Evolutionary conservation across 2,888 invertebrate genomes (phyloP).

Genomic region (Standfussiana lucernea): DNA sequence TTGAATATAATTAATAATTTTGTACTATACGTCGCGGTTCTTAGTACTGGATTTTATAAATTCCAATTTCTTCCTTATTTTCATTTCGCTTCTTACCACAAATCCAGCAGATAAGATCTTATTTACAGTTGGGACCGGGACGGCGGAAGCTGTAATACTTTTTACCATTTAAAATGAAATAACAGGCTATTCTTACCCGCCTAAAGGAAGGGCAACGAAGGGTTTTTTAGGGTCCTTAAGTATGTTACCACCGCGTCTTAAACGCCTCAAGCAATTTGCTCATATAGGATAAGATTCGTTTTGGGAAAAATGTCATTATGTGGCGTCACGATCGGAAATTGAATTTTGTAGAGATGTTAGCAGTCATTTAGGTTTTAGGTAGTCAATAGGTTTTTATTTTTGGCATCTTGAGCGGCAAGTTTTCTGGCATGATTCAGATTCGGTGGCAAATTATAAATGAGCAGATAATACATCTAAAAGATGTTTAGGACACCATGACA

Average conservation of each 20-base stretch:
- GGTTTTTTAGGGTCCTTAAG: conserved; percentile 44
- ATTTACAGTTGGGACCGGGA: conserved; percentile 23
- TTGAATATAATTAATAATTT: not conserved
- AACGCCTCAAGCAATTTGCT: conserved; percentile 56
- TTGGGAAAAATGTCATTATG: conserved; percentile 24
- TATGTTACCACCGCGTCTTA: conserved; percentile 40
- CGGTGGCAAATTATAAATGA: not conserved
- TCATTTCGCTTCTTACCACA: not conserved
- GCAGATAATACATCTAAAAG: not conserved
- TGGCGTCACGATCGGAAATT: conserved; percentile 43
- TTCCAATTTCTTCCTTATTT: not conserved
- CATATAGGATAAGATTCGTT: conserved; percentile 42
- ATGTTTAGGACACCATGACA: not conserved
- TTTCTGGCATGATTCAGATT: not conserved
- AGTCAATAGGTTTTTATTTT: conserved; percentile 3
- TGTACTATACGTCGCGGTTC: not conserved
- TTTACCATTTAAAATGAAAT: conserved; percentile 46
- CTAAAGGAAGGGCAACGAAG: conserved; percentile 18
- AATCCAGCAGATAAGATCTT: conserved; percentile 31
- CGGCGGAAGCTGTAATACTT: conserved; percentile 11
- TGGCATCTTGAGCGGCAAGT: not conserved
- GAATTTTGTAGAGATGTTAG: conserved; percentile 40
- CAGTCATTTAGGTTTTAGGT: no score
- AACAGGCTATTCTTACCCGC: conserved; percentile 31
- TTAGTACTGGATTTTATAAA: no score